Base-by-base conservation (phyloP, 2,113 vertebrate species). In the Capra hircus region DNA sequence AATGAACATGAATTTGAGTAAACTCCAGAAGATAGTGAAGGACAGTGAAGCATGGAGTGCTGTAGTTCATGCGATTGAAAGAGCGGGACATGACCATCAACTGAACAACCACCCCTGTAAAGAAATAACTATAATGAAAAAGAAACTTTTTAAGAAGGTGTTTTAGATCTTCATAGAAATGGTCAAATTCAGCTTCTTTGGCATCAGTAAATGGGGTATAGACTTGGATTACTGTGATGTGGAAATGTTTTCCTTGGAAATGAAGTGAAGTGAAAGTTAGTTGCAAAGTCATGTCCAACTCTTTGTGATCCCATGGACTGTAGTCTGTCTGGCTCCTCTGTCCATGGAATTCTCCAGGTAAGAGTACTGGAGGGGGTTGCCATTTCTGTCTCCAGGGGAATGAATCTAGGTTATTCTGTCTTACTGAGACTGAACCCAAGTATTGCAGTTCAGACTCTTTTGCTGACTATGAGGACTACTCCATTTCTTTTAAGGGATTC, bases 251-350 rank as follows among this genome's bases (percentile, higher is more conserved):
- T 74, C 21, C 17, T 74, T 40, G 11, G 19, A 43, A 74, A 74
- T 74, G n/a, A 71, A 71, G n/a, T 71, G n/a, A 71, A 36, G n/a
- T 71, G n/a, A 36, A 71, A 71, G 8, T 71, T 71, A 36, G 9
- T 36, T 71, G 64, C 19, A 71, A 71, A 71, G n/a, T 71, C 9
- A 2, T 21, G 19, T 36, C 64, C n/a, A 71, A 12, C 64, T 36
- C 19, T 67, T 67, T 71, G 64, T 71, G 64, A 71, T 36, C 9
- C 19, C n/a, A 71, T 23, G 64, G n/a, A 36, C 64, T 71, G 17
- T 23, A 36, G 9, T 17, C 17, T 71, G n/a, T 71, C 2, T 0
- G 0, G n/a, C 19, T 36, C 9, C 17, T 36, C n/a, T 36, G 67
- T 71, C 10, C n/a, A 23, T 23, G 19, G n/a, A 71, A 71, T 71